Evolutionary conservation across 2,113 vertebrate species (phyloP), one percentile per base, ranked within the genome.

Genomic region (Heteronetta atricapilla): DNA sequence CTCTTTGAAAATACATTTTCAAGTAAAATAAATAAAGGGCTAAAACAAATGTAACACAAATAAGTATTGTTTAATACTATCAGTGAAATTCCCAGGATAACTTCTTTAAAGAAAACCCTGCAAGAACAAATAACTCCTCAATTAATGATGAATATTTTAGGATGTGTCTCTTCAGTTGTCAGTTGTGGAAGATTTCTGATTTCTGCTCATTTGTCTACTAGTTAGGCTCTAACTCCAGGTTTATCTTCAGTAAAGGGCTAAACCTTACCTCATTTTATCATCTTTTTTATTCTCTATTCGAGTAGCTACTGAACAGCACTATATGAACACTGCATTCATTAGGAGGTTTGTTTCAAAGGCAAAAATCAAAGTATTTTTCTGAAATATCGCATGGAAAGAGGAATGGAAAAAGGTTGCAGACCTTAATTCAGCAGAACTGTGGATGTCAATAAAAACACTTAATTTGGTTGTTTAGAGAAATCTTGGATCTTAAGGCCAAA

Each of bases 21-120:
- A 96, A 88, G 91, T 96, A 94, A 82, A 88, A 91, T 46, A 82
- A 66, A 78, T 76, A 89, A 93, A 97, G 82, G 90, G 91, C 93
- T 95, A 92, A 96, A 88, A 63, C 86, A 93, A 60, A 70, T 89
- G 79, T 81, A 75, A 89, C 28, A 92, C 75, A 91, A 89, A 75
- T 19, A 94, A 92, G 66, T 93, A 90, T 86, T 5, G 7, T 80
- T 94, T 82, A 86, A 80, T 28, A 21, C 40, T 90, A 36, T 92
- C 0, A 31, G 73, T 88, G 88, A 76, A 82, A 95, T 90, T 88
- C 73, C 75, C 25, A 93, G 60, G 56, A 77, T 46, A 91, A 93
- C 67, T 46, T 28, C 40, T 93, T 91, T 48, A 67, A 66, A 82
- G 80, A 86, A 62, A 68, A 91, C 17, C 46, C 34, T 86, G 21